Evolutionary conservation across 2,888 invertebrate genomes (phyloP).

Genomic region (Mesorhabditis spiculigera): DNA sequence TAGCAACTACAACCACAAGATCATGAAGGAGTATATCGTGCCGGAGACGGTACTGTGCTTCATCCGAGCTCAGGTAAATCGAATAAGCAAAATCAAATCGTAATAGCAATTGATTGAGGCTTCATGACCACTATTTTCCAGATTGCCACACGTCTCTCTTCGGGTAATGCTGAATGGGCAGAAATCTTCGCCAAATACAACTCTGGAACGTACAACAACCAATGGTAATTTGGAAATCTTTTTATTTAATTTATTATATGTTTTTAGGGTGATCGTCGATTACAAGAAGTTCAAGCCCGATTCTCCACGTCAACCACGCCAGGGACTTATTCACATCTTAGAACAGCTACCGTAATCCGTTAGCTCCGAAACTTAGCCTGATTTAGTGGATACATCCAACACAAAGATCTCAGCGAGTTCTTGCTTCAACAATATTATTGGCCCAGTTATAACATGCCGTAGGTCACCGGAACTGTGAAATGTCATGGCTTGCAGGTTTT

Average conservation of each 20-base stretch:
- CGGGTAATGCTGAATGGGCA: conserved; percentile 37
- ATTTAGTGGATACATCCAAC: conserved; percentile 45
- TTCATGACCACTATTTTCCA: conserved; percentile 7
- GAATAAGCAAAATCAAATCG: background rate
- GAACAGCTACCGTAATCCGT: conserved; percentile 70
- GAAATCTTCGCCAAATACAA: conserved; percentile 68
- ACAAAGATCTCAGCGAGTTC: conserved; percentile 42
- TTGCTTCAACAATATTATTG: conserved; percentile 67
- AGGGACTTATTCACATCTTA: conserved; percentile 70
- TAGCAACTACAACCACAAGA: conserved; percentile 70
- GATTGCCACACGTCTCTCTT: conserved; percentile 34
- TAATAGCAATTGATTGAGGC: background rate
- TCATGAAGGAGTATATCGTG: conserved; percentile 70
- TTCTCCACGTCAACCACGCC: conserved; percentile 17
- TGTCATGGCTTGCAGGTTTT: conserved; percentile 59
- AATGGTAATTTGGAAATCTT: conserved; percentile 68
- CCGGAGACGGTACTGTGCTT: conserved; percentile 67
- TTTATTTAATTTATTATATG: background rate
- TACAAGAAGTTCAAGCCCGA: conserved; percentile 67
- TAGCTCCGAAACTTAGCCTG: background rate
- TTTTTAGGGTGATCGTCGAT: conserved; percentile 65
- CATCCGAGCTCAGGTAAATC: conserved; percentile 72
- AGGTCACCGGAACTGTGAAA: conserved; percentile 66
- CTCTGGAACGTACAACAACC: conserved; percentile 78
- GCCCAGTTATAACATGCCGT: conserved; percentile 72